Evolutionary conservation across 92 coral and sea anemone species (phyloP).

Genomic region (Epizoanthus rinbou): DNA sequence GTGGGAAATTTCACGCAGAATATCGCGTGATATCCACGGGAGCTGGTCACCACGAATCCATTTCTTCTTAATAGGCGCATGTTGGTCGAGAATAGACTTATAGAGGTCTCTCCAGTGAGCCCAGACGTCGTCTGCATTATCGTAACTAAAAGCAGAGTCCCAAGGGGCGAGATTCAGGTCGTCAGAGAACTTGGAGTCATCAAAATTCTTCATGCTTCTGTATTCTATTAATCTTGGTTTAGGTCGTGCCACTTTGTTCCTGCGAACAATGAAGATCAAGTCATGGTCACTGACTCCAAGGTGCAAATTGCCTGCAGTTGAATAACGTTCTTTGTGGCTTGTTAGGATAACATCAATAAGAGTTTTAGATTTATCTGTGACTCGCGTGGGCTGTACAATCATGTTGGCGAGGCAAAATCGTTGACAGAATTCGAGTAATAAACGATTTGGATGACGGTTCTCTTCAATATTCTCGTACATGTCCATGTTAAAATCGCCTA

Average conservation of each 20-base stretch:
- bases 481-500: conserved; percentile 15
- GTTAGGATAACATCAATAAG: conserved; percentile 48
- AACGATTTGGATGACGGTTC: neutral
- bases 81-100: too few species aligned
- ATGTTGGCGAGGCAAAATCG: conserved; percentile 36
- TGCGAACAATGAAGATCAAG: conserved; percentile 38
- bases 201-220: conserved; percentile 21
- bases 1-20: too few species aligned
- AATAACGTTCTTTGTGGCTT: conserved; percentile 41
- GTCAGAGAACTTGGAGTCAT: too few species aligned
- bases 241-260: conserved; percentile 21
- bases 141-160: conserved; percentile 25
- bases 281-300: conserved; percentile 36
- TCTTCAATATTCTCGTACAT: neutral
- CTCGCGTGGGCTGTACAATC: neutral
- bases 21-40: too few species aligned
- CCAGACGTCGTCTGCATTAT: conserved; percentile 21
- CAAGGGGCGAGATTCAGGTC: conserved; percentile 9
- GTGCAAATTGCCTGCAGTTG: conserved; percentile 26
- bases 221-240: neutral
- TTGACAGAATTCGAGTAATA: conserved; percentile 24
- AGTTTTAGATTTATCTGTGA: conserved; percentile 25
- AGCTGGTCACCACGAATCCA: too few species aligned
- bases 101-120: neutral
- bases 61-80: too few species aligned